Base-by-base conservation (phyloP, 2,797 vertebrate genomes). In the Kryptopterus vitreolus region DNA sequence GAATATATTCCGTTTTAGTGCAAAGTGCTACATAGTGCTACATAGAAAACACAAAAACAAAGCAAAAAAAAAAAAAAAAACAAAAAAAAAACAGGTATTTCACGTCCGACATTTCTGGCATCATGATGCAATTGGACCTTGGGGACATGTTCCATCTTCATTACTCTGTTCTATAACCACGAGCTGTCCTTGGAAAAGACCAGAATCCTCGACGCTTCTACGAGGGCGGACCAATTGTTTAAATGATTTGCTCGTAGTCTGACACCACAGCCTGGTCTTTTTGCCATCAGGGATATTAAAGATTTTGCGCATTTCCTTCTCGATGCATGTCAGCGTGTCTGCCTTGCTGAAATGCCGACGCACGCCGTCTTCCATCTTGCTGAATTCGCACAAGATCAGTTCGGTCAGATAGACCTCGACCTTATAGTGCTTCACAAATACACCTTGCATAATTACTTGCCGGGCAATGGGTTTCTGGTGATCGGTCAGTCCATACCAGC, bases 391-490 rank as follows among this genome's bases (percentile, higher is more conserved):
- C 58, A 98, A 94, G 87, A 96, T 97, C 88, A 99, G 88, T 92
- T 98, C 96, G 7, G 96, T 98, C 87, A 98, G 93, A 90, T 98
- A 98, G 16, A 99, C 97, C 91, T 99, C 97, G 89, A 99, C 97
- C 91, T 98, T 99, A 92, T 95, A 98, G 92, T 98, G 95, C 88
- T 98, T 98, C 87, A 98, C 96, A 91, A 98, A 99, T 96, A 98
- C 96, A 91, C 97, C 97, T 92, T 96, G 96, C 90, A 96, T 96
- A 87, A 98, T 95, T 71, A 98, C 96, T 96, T 98, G 98, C 81
- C 96, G 95, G 85, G 95, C 94, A 85, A 98, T 97, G 87, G 98
- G 96, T 88, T 98, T 96, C 88, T 98, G 97, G 85, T 91, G 89
- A 31, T 96, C 95, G 80, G 92, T 94, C 88, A 98, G 81, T 0